Conservation (phyloP, 1,140 invertebrate species). For the Globodera rostochiensis region DNA sequence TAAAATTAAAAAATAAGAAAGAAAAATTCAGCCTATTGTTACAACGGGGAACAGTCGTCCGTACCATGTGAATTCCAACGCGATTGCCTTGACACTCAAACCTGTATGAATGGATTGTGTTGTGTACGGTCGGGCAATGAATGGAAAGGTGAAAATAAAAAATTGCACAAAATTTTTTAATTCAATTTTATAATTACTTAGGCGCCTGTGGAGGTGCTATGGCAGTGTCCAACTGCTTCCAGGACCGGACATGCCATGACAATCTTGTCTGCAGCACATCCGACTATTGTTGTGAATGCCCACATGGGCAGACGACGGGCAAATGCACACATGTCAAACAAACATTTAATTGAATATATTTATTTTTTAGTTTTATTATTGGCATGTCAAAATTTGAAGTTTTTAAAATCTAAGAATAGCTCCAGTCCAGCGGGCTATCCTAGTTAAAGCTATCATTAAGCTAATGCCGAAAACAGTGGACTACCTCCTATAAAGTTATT, state of each 20-base stretch:
- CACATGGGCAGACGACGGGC: slow-evolving; percentile 28
- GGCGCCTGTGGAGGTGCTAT: slow-evolving; percentile 33
- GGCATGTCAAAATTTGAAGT: no score
- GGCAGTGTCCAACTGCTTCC: slow-evolving; percentile 31
- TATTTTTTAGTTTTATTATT: no score
- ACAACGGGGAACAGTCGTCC: slow-evolving; percentile 25
- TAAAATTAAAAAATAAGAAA: background rate
- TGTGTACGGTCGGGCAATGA: slow-evolving; percentile 34
- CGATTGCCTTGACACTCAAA: slow-evolving; percentile 20
- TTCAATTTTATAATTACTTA: background rate
- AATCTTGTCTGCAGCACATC: slow-evolving; percentile 33
- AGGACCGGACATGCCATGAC: slow-evolving; percentile 22
- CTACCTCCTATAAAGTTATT: no score
- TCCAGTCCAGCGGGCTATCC: no score
- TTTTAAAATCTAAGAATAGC: no score
- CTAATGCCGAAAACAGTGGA: no score
- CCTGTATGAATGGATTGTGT: slow-evolving; percentile 36
- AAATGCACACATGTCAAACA: slow-evolving; percentile 24
- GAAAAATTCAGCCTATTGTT: slow-evolving; percentile 35
- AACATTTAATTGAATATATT: no score
- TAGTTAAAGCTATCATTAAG: no score
- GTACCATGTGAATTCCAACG: slow-evolving; percentile 5
- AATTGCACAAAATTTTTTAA: background rate
- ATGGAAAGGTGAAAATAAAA: slow-evolving; percentile 25
- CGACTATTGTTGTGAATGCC: slow-evolving; percentile 39